Conservation (phyloP, 2,888 invertebrate genomes). For the Nephrotoma guestfalica region DNA sequence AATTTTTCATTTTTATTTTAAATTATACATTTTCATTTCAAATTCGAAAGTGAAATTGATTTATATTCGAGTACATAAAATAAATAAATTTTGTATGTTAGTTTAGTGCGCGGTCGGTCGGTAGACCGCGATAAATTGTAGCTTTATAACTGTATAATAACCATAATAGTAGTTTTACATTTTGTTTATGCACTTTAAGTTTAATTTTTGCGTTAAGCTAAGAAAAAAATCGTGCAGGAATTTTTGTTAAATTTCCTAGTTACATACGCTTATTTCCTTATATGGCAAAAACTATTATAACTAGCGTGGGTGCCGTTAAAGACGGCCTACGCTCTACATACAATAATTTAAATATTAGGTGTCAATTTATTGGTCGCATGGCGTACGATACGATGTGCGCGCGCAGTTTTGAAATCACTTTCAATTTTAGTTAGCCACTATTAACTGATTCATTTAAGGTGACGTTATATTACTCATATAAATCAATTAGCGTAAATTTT, state of each 20-base stretch:
- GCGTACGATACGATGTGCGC: background rate
- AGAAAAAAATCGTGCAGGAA: background rate
- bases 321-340: background rate
- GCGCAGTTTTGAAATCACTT: background rate
- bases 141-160: background rate
- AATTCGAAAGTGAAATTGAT: background rate
- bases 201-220: background rate
- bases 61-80: background rate
- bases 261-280: background rate
- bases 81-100: background rate
- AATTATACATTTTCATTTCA: background rate
- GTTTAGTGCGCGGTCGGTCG: background rate
- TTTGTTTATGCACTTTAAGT: background rate
- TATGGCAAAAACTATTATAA: background rate
- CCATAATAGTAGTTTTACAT: background rate
- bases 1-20: background rate
- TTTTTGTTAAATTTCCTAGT: background rate
- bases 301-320: background rate
- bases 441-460: background rate
- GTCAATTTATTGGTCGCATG: background rate
- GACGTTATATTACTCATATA: background rate
- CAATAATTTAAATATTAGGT: background rate
- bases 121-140: background rate
- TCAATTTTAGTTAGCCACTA: background rate
- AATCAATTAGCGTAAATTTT: background rate